phyloP scores from a whole-genome alignment of 2,797 vertebrate genomes.

The Phrynocephalus vlangalii region DNA sequence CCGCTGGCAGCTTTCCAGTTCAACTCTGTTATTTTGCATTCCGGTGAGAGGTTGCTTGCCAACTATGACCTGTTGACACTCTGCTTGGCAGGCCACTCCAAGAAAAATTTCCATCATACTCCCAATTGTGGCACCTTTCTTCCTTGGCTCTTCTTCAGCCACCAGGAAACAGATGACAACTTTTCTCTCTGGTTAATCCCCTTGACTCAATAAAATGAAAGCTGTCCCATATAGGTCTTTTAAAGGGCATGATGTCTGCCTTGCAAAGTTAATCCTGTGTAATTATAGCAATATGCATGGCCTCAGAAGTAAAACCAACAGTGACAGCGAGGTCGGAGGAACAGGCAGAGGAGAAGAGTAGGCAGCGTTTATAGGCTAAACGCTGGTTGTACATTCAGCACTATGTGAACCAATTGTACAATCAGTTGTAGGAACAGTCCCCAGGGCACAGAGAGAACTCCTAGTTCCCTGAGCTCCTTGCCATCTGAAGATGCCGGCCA shows the following conservation, averaged over 20 bases:
- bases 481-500: too few relatives aligned
- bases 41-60: not conserved
- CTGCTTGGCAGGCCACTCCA: not conserved
- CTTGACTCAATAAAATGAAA: not conserved
- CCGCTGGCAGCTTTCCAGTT: conserved; percentile 1
- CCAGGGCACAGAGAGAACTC: too few relatives aligned
- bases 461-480: too few relatives aligned
- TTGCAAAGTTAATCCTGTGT: not conserved
- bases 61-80: conserved; percentile 8
- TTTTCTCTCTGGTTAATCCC: conserved; percentile 2
- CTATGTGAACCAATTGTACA: too few relatives aligned
- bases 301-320: too few relatives aligned
- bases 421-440: too few relatives aligned
- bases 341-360: too few relatives aligned
- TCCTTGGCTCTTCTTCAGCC: conserved; percentile 12
- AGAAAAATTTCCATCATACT: not conserved
- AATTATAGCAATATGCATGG: not conserved
- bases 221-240: not conserved
- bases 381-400: too few relatives aligned
- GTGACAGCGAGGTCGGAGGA: too few relatives aligned
- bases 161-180: conserved; percentile 7
- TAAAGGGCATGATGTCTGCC: not conserved
- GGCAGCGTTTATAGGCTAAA: too few relatives aligned
- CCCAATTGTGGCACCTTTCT: conserved; percentile 15
- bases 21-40: not conserved